Evolutionary conservation across 2,888 invertebrate genomes (phyloP), one percentile per base, ranked within the genome.

Genomic region (Oscheius sp.): DNA sequence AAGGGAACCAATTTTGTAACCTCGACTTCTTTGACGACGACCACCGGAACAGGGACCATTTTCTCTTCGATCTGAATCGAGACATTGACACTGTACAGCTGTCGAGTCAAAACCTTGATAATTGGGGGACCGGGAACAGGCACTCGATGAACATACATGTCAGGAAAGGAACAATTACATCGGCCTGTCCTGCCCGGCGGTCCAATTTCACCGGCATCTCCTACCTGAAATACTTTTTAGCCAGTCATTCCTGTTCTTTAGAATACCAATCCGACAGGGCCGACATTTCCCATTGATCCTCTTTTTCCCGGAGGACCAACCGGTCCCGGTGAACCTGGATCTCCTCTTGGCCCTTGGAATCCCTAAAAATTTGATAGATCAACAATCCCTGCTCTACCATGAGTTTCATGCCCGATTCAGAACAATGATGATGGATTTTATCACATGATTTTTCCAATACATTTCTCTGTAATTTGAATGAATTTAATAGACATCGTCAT

Each of bases 1-100:
- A 88, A 87, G 0, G 87, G 87, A 9, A 87, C 85, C 25, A 87
- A 66, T 18, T 78, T 78, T 1, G 82, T 81, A 53, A 84, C 81
- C 70, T 87, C 87, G 12, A 87, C 84, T 56, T 87, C 87, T 64
- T 88, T 87, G n/a, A 87, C 87, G 9, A 87, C 87, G 0, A 87
- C 85, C 7, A 87, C 86, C 1, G 87, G 87, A 1, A 88, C 86
- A 0, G 87, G 87, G 7, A 87, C 86, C 73, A 86, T 76, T 45
- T 85, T 85, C 73, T 87, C 87, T 61, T 86, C 79, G 16, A 84
- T 80, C 82, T 83, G 56, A 75, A 76, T 1, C n/a, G 9, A 3
- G 21, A 35, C 9, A 3, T 35, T 35, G 35, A 35, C 35, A 9
- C 35, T 3, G 35, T n/a, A n/a, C n/a, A n/a, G n/a, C n/a, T n/a